Base-by-base conservation (phyloP, 2,888 invertebrate species). In the Caenorhabditis zanzibari region DNA sequence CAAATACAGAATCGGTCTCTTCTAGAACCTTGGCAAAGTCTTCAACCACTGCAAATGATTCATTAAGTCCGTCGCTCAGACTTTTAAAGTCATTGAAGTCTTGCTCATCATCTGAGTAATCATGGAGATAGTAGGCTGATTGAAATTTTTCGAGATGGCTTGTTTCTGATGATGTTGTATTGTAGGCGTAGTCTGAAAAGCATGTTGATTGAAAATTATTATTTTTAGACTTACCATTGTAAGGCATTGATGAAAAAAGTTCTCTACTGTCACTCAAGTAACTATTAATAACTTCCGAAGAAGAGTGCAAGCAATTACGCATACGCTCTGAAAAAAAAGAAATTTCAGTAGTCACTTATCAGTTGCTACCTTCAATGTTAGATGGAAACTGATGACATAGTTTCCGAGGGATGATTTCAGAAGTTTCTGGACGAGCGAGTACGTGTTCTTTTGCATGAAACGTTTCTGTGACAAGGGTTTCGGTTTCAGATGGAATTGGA, bases 1-100 rank as follows among this genome's bases (percentile, higher is more conserved):
- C 71, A 19, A 79, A 79, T 16, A 79, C 71, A 0, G 79, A 79
- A 32, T 64, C 79, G 0, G 79, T 71, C 6, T 79, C 79, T 5
- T 79, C 79, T 24, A 79, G 14, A 10, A 79, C 71, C 0, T 47
- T 64, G 4, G 69, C 71, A 26, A 79, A 79, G 0, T 79, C 71
- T 32, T 79, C 79, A 10, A 32, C n/a, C n/a, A 72, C 56, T 6
- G 64, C 71, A 54, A 79, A 64, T 0, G 61, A 19, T n/a, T 71
- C 79, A 28, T 71, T 47, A 1, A 79, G 47, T n/a, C 22, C 32
- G 0, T 64, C 71, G n/a, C 22, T 63, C 54, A 79, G 19, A 3
- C 47, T 44, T 19, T 26, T 41, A 10, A 22, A n/a, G 10, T 79
- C 79, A 24, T 26, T 26, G 24, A 71, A 79, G 6, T 52, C 52